Conservation (phyloP, 2,888 invertebrate genomes). For the Apotomis capreana region DNA sequence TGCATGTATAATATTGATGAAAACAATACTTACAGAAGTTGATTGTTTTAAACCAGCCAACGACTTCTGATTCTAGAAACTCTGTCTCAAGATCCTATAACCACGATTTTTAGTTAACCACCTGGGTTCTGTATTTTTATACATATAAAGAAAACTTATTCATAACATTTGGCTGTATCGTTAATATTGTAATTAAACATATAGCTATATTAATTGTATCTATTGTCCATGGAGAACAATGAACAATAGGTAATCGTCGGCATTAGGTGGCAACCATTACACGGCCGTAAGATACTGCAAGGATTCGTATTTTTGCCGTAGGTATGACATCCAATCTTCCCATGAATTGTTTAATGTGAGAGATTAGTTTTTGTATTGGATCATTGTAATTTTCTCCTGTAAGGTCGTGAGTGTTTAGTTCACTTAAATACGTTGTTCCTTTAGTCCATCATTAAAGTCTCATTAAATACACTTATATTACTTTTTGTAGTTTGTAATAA, state of each 20-base stretch:
- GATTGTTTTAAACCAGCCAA: no score
- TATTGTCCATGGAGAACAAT: slow-evolving; percentile 52
- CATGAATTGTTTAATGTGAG: slow-evolving; percentile 15
- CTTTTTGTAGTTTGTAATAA: no score
- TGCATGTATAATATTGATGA: no score
- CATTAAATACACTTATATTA: no score
- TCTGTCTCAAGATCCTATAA: no score
- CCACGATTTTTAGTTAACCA: neutral
- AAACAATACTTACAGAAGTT: no score
- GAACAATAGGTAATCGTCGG: slow-evolving; percentile 67
- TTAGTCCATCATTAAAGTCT: neutral
- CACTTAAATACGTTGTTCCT: neutral
- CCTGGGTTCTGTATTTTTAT: neutral
- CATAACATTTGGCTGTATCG: neutral
- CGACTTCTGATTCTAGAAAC: no score
- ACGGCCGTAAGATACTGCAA: slow-evolving; percentile 5
- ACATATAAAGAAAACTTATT: neutral
- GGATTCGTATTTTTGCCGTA: slow-evolving; percentile 11
- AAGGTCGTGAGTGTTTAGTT: neutral
- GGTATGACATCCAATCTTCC: slow-evolving; percentile 15
- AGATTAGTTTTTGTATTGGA: neutral
- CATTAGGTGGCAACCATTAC: slow-evolving; percentile 53
- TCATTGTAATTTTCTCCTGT: neutral
- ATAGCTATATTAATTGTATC: neutral
- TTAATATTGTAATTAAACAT: slow-evolving; percentile 16